Evolutionary conservation across 1,140 invertebrate species (phyloP).

Genomic region (Bombyx mori): ASM3026992v2 NC_085123.1:5085001-5085500

Average conservation of each 20-base stretch:
- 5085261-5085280: slow-evolving; percentile 36
- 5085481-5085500: slow-evolving; percentile 26
- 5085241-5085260: slow-evolving; percentile 20
- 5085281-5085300: slow-evolving; percentile 26
- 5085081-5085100: slow-evolving; percentile 23
- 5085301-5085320: slow-evolving; percentile 19
- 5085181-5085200: slow-evolving; percentile 59
- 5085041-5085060: slow-evolving; percentile 17
- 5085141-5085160: slow-evolving; percentile 39
- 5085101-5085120: slow-evolving; percentile 24
- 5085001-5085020: slow-evolving; percentile 45
- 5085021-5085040: slow-evolving; percentile 23
- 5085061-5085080: slow-evolving; percentile 26
- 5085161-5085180: slow-evolving; percentile 64
- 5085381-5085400: slow-evolving; percentile 25
- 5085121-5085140: slow-evolving; percentile 28
- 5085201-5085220: slow-evolving; percentile 27
- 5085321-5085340: slow-evolving; percentile 26
- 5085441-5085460: slow-evolving; percentile 29
- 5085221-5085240: slow-evolving; percentile 13
- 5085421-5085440: slow-evolving; percentile 27
- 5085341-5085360: slow-evolving; percentile 21
- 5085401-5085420: slow-evolving; percentile 22
- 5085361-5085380: slow-evolving; percentile 15
- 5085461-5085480: slow-evolving; percentile 21